Conservation (phyloP, 1,140 invertebrate genomes). For the Sweltsa coloradensis region DNA sequence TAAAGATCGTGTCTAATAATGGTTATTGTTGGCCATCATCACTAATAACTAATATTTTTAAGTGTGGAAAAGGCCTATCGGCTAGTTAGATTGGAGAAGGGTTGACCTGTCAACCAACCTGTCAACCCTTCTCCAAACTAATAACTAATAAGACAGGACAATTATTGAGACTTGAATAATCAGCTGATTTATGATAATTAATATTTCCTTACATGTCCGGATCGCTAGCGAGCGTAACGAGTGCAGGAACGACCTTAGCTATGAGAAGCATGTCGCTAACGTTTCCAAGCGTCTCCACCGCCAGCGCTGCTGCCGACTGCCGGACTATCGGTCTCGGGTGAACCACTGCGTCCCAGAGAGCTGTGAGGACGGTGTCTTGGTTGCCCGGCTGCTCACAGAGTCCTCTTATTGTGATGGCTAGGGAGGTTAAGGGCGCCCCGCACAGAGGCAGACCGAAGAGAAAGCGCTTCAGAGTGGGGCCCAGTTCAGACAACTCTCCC, state of each 20-base stretch:
- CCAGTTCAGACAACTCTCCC: too few relatives aligned
- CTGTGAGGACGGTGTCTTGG: conserved; percentile 35
- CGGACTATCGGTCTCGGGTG: conserved; percentile 47
- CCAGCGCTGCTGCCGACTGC: conserved; percentile 42
- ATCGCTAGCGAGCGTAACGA: conserved; percentile 58
- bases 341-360: conserved; percentile 58
- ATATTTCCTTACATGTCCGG: conserved; percentile 53
- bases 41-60: too few relatives aligned
- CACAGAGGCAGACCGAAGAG: conserved; percentile 38
- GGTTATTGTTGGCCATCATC: too few relatives aligned
- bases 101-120: too few relatives aligned
- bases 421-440: conserved; percentile 36
- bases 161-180: too few relatives aligned
- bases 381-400: conserved; percentile 19
- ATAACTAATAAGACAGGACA: too few relatives aligned
- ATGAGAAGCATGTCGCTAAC: conserved; percentile 43
- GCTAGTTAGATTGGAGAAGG: too few relatives aligned
- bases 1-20: too few relatives aligned
- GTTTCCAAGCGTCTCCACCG: conserved; percentile 41
- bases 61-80: too few relatives aligned
- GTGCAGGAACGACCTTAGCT: conserved; percentile 48
- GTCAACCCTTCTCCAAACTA: too few relatives aligned
- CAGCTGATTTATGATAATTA: too few relatives aligned
- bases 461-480: conserved; percentile 35
- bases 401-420: conserved; percentile 31